phyloP scores from a whole-genome alignment of 37 sponge, comb jelly and placozoan genomes.

The Axinella damicornis region DNA sequence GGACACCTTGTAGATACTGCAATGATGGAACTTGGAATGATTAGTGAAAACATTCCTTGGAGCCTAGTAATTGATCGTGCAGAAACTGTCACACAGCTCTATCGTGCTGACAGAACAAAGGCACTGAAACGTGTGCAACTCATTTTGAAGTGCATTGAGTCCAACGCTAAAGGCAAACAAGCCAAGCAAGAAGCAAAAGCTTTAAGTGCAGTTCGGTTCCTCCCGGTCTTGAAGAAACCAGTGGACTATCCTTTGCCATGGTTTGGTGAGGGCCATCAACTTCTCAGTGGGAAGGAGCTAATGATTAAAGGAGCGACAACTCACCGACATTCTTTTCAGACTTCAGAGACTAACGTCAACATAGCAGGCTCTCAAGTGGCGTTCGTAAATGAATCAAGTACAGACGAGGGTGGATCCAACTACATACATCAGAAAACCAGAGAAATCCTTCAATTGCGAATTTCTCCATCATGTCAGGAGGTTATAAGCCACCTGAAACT shows the following conservation, averaged over 20 bases:
- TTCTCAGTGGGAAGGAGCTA: slow-evolving; percentile 31
- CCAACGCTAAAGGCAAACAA: too few species aligned
- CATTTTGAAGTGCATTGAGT: not conserved
- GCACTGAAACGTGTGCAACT: slow-evolving; percentile 14
- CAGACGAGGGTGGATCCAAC: slow-evolving; percentile 16
- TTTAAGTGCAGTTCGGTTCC: slow-evolving; percentile 30
- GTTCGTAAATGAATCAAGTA: not conserved
- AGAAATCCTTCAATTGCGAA: slow-evolving; percentile 1
- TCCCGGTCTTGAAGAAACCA: slow-evolving; percentile 53
- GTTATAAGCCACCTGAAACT: slow-evolving; percentile 47
- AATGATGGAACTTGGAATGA: slow-evolving; percentile 53
- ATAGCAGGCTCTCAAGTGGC: slow-evolving; percentile 43
- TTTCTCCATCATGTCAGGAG: slow-evolving; percentile 11
- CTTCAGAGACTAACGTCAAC: not conserved
- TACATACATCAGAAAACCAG: not conserved
- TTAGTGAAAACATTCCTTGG: slow-evolving; percentile 12
- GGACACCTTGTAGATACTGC: not conserved
- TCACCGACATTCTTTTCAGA: not conserved
- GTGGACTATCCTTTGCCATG: slow-evolving; percentile 22
- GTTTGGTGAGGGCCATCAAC: slow-evolving; percentile 36
- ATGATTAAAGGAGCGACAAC: not conserved
- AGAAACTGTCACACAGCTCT: slow-evolving; percentile 2
- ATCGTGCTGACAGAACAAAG: slow-evolving; percentile 1
- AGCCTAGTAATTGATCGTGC: slow-evolving; percentile 57
- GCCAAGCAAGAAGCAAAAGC: too few species aligned